Conservation (phyloP, 2,113 vertebrate genomes). For the Tenebrosternarchus preto region DNA sequence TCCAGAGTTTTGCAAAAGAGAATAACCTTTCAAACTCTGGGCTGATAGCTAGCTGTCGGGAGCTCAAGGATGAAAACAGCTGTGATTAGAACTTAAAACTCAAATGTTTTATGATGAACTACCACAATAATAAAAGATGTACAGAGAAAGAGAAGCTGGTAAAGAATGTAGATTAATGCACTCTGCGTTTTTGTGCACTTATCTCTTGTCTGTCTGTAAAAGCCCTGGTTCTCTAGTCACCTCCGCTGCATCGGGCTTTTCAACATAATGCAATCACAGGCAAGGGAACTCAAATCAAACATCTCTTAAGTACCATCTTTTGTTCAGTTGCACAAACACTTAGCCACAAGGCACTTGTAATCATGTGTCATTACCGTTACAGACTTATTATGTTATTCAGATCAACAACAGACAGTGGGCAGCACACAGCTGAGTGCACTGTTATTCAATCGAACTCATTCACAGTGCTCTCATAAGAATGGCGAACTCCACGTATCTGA, state of each 20-base stretch:
- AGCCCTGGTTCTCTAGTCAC: slow-evolving; percentile 8
- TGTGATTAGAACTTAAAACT: too few species aligned
- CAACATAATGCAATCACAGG: slow-evolving; percentile 41
- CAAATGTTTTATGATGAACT: too few species aligned
- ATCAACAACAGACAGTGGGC: slow-evolving; percentile 17
- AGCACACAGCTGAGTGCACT: not conserved
- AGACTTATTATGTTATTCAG: slow-evolving; percentile 16
- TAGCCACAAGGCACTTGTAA: slow-evolving; percentile 2
- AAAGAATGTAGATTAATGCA: slow-evolving; percentile 18
- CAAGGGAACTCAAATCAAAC: slow-evolving; percentile 26
- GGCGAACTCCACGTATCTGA: not conserved
- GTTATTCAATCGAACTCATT: not conserved
- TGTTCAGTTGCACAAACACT: slow-evolving; percentile 42
- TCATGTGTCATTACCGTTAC: slow-evolving; percentile 15
- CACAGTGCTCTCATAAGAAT: not conserved
- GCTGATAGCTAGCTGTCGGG: too few species aligned
- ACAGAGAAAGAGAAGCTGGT: not conserved
- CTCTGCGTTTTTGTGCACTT: not conserved
- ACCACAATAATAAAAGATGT: not conserved
- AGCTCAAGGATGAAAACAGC: too few species aligned
- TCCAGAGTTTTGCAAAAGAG: too few species aligned
- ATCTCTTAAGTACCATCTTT: slow-evolving; percentile 33
- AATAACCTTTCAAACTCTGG: too few species aligned
- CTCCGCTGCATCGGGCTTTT: slow-evolving; percentile 13
- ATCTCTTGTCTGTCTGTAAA: not conserved